phyloP scores from a whole-genome alignment of 1,140 invertebrate species.

The Drosophila funebris region DNA sequence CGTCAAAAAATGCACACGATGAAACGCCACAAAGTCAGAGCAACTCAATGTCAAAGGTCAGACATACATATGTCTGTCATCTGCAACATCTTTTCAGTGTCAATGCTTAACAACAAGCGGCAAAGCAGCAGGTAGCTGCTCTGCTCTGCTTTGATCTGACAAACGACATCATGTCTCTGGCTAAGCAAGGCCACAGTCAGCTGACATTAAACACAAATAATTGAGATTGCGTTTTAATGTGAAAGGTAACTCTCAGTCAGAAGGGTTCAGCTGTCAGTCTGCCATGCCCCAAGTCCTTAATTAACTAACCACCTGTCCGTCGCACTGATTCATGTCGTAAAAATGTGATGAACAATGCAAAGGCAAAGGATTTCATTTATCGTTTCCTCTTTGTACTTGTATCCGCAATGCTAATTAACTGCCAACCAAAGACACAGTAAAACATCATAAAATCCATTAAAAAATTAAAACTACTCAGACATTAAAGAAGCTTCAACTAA shows the following conservation, averaged over 20 bases:
- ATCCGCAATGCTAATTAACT: conserved; percentile 22
- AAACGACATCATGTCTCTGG: neutral
- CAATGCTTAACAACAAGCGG: conserved; percentile 27
- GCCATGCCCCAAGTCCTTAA: conserved; percentile 5
- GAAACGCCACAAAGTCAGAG: conserved; percentile 49
- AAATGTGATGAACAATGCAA: conserved; percentile 27
- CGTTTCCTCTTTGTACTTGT: conserved; percentile 4
- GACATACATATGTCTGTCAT: conserved; percentile 31
- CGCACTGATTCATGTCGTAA: conserved; percentile 12
- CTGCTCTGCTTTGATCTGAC: conserved; percentile 42
- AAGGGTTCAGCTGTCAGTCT: neutral
- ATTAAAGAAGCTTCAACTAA: neutral
- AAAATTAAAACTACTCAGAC: neutral
- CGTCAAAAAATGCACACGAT: conserved; percentile 50
- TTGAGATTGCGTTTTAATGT: conserved; percentile 1
- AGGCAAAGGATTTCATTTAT: conserved; percentile 8
- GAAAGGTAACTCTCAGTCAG: neutral
- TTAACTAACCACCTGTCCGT: conserved; percentile 21
- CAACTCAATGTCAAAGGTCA: conserved; percentile 67
- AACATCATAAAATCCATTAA: conserved; percentile 11
- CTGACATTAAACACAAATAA: neutral
- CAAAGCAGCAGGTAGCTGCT: conserved; percentile 7
- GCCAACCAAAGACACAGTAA: conserved; percentile 7
- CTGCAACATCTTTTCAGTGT: conserved; percentile 38
- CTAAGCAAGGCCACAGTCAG: conserved; percentile 2